Evolutionary conservation across 2,888 invertebrate genomes (phyloP).

Genomic region (Gymnosoma rotundatum): DNA sequence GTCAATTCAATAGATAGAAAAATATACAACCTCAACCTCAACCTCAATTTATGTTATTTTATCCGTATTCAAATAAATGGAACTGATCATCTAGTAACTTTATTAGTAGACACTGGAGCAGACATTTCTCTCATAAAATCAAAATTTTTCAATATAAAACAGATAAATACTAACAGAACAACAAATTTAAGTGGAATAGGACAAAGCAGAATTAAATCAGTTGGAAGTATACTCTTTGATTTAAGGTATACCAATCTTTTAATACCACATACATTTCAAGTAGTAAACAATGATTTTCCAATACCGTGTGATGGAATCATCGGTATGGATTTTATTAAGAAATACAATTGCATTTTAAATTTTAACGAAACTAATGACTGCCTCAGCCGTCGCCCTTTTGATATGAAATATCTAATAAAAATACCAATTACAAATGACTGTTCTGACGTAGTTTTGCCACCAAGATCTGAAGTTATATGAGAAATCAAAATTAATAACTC

Average conservation of each 20-base stretch:
- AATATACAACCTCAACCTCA: conserved; percentile 27
- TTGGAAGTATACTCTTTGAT: conserved; percentile 6
- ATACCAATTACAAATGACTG: conserved; percentile 12
- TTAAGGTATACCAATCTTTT: not conserved
- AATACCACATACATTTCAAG: not conserved
- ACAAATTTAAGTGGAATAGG: conserved; percentile 36
- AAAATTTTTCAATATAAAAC: not conserved
- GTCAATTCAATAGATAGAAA: not conserved
- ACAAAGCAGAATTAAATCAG: conserved; percentile 27
- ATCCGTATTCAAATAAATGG: conserved; percentile 12
- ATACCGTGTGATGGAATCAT: conserved; percentile 42
- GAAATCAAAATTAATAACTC: conserved; percentile 17
- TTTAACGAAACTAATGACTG: not conserved
- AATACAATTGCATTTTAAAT: not conserved
- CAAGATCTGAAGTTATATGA: conserved; percentile 26
- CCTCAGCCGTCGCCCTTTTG: too few relatives aligned
- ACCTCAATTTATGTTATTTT: conserved; percentile 31
- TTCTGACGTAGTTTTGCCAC: conserved; percentile 1
- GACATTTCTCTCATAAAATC: conserved; percentile 44
- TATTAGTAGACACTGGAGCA: conserved; percentile 38
- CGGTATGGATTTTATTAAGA: not conserved
- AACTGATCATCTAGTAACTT: not conserved
- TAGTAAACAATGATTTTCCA: conserved; percentile 11
- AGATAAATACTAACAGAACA: conserved; percentile 15
- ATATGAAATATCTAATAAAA: conserved; percentile 1